These are phyloP conservation scores for Aricia artaxerxes DNA, from an alignment of 2,888 invertebrate species.

Conservation along the genomic window DNA sequence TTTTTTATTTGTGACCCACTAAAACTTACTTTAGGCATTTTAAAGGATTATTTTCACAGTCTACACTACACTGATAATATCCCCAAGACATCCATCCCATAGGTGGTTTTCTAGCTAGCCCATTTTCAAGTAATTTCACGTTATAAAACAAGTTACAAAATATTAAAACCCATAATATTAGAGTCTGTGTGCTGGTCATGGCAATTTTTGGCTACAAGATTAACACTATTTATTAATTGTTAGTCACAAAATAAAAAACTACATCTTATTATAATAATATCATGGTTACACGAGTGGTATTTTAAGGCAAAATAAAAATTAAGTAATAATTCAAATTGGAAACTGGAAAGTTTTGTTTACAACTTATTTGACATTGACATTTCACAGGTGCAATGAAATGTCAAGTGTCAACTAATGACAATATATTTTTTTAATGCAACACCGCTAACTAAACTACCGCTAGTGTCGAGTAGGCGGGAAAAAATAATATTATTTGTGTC, in stretches of 20 bases:
- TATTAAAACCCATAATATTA: not conserved
- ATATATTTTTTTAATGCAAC: too few relatives aligned
- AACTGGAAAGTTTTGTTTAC: not conserved
- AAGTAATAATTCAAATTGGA: not conserved
- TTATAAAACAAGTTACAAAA: conserved; percentile 39
- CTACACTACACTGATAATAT: conserved; percentile 81
- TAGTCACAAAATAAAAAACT: not conserved
- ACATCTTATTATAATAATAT: not conserved
- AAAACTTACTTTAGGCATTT: conserved; percentile 82
- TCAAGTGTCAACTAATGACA: too few relatives aligned
- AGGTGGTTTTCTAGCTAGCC: conserved; percentile 83
- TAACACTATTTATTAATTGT: not conserved
- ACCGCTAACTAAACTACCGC: too few relatives aligned
- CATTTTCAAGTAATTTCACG: conserved; percentile 78
- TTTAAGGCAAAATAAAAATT: not conserved
- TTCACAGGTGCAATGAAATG: not conserved
- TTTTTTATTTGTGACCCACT: not conserved
- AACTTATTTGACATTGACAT: not conserved
- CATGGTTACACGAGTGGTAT: not conserved
- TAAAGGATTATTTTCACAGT: conserved; percentile 80
- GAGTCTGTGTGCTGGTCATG: not conserved
- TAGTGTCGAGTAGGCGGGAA: too few relatives aligned
- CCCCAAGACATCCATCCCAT: conserved; percentile 90
- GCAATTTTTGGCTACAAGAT: not conserved
- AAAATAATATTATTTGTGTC: too few relatives aligned